Conservation (phyloP, 2,113 vertebrate species). For the Rattus norvegicus region GRCr8 NC_086032.1:95606001-95606500, state of each 20-base stretch:
- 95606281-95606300: neutral
- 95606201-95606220: constrained; percentile 92
- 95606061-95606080: neutral
- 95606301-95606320: neutral
- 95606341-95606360: neutral
- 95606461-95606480: neutral
- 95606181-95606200: constrained; percentile 90
- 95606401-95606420: too few species aligned
- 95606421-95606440: neutral
- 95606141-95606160: neutral
- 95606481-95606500: neutral
- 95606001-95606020: neutral
- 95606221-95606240: constrained; percentile 95
- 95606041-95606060: neutral
- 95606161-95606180: too few species aligned
- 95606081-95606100: neutral
- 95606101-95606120: neutral
- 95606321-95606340: neutral
- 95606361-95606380: neutral
- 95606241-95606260: constrained; percentile 93
- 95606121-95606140: neutral
- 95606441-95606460: neutral
- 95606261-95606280: constrained; percentile 81
- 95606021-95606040: neutral
- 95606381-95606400: neutral